phyloP scores from a whole-genome alignment of 2,113 vertebrate species.

The Chionis minor region DNA sequence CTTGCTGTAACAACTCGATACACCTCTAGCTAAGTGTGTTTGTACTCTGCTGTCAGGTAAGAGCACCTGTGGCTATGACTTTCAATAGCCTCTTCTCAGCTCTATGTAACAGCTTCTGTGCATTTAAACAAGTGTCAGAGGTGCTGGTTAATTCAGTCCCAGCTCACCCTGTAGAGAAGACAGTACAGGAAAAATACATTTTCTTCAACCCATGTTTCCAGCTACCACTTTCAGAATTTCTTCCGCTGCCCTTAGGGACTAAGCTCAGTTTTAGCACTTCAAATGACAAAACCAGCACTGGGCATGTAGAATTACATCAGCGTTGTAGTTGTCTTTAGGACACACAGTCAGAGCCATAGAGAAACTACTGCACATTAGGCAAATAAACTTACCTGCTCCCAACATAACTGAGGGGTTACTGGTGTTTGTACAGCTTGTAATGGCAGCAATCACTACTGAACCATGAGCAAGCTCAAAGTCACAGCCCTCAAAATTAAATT shows the following conservation, averaged over 20 bases:
- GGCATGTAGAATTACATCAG: background rate
- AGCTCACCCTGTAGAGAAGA: background rate
- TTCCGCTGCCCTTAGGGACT: background rate
- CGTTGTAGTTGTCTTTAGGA: background rate
- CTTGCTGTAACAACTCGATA: background rate
- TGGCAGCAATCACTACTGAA: slow-evolving; percentile 95
- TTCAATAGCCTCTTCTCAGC: background rate
- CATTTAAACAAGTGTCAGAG: background rate
- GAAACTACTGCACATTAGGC: background rate
- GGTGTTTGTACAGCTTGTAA: slow-evolving; percentile 99
- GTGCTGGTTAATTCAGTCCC: background rate
- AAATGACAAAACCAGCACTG: background rate
- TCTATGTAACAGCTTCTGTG: background rate
- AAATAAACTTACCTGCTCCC: slow-evolving; percentile 85
- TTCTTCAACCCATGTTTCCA: background rate
- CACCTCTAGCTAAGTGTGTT: background rate
- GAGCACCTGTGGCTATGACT: background rate
- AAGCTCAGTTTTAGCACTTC: background rate
- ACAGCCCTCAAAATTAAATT: slow-evolving; percentile 80
- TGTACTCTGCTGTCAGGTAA: background rate
- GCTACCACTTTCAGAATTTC: background rate
- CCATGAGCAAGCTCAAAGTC: slow-evolving; percentile 87
- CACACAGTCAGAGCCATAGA: background rate
- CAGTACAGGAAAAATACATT: background rate
- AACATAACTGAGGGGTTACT: slow-evolving; percentile 99